These are phyloP conservation scores for Dromaius novaehollandiae DNA, from an alignment of 2,113 vertebrate species.

Conservation along the genomic window DNA sequence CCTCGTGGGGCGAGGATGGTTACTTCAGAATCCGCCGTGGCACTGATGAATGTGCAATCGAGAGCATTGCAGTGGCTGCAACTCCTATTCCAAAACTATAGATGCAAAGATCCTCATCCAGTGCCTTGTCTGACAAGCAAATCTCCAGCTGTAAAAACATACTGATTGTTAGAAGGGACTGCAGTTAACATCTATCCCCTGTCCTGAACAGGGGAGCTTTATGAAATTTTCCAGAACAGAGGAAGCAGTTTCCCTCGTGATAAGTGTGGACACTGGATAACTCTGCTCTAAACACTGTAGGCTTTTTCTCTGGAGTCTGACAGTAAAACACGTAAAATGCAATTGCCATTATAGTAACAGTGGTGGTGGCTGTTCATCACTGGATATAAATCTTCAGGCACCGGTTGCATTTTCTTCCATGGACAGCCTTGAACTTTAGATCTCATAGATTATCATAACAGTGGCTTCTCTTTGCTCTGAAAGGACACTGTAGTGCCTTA, in stretches of 20 bases:
- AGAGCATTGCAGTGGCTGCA: conserved; percentile 90
- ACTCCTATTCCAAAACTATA: conserved; percentile 86
- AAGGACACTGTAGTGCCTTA: conserved; percentile 44
- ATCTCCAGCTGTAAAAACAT: background rate
- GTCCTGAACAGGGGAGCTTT: background rate
- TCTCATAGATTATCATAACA: background rate
- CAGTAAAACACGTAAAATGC: background rate
- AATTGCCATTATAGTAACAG: background rate
- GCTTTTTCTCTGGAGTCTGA: background rate
- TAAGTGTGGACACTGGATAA: background rate
- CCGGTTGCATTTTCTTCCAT: background rate
- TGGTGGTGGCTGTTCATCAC: background rate
- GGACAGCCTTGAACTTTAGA: background rate
- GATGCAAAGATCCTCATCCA: background rate
- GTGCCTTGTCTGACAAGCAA: conserved; percentile 7
- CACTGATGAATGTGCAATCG: conserved; percentile 89
- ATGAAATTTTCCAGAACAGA: background rate
- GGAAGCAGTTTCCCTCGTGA: background rate
- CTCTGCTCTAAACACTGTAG: background rate
- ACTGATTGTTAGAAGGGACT: background rate
- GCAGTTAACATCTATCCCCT: background rate
- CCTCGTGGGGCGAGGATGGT: conserved; percentile 87
- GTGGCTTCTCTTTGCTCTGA: background rate
- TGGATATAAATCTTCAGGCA: background rate
- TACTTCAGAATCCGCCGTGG: conserved; percentile 95